Evolutionary conservation across 2,888 invertebrate species (phyloP).

Genomic region (Agonum fuliginosum): DNA sequence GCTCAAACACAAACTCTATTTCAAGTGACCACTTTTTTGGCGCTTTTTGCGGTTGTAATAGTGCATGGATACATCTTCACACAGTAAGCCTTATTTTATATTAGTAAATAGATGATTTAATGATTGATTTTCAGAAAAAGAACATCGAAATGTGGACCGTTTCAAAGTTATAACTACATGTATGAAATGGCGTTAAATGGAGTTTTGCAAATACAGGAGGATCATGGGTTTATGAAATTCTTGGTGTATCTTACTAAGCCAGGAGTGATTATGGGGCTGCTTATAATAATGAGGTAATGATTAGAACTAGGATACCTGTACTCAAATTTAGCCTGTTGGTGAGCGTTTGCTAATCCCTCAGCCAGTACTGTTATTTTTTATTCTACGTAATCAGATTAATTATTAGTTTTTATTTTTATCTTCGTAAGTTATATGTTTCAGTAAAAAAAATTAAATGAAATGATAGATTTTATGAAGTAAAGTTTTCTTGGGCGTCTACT

Average conservation of each 20-base stretch:
- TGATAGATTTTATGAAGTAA: too few species aligned
- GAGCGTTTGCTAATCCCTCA: too few species aligned
- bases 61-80: conserved; percentile 80
- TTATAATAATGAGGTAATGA: conserved; percentile 77
- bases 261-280: conserved; percentile 77
- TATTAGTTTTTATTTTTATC: too few species aligned
- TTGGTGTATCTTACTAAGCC: conserved; percentile 76
- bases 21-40: conserved; percentile 80
- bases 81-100: conserved; percentile 71
- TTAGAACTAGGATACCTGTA: too few species aligned
- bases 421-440: too few species aligned
- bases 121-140: conserved; percentile 7
- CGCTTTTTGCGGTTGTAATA: conserved; percentile 78
- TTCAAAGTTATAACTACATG: conserved; percentile 75
- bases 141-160: conserved; percentile 79
- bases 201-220: conserved; percentile 74
- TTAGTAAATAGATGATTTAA: background rate
- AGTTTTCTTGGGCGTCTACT: too few species aligned
- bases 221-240: conserved; percentile 71
- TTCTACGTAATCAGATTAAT: too few species aligned
- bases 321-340: too few species aligned
- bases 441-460: too few species aligned
- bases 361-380: too few species aligned
- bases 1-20: conserved; percentile 87
- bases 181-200: conserved; percentile 77